phyloP scores from a whole-genome alignment of 2,797 vertebrate species.

The Micrastur ruficollis region DNA sequence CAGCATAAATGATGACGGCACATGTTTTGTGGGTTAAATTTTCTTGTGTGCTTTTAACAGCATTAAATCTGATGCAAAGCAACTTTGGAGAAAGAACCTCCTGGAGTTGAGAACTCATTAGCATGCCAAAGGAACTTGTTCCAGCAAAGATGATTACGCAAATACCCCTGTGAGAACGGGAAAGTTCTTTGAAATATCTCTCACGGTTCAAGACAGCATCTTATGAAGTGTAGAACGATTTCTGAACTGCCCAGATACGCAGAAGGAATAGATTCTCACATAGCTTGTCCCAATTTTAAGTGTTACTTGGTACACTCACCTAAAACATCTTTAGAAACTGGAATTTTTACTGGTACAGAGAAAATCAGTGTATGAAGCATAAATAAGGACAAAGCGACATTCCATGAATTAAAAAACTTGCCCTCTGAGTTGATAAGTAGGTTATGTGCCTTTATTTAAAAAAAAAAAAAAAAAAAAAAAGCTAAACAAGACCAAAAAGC shows the following conservation, averaged over 20 bases:
- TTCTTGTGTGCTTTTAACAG: conserved; percentile 9
- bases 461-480: not conserved
- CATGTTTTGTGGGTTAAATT: not conserved
- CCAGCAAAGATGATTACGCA: conserved; percentile 48
- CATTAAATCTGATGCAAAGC: conserved; percentile 21
- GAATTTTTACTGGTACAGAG: not conserved
- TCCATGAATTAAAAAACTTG: not conserved
- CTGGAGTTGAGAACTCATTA: conserved; percentile 46
- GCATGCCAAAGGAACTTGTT: conserved; percentile 58
- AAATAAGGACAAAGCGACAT: not conserved
- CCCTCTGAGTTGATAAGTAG: not conserved
- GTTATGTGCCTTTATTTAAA: not conserved
- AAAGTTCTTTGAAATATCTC: conserved; percentile 50
- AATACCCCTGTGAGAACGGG: conserved; percentile 26
- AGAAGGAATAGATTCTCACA: not conserved
- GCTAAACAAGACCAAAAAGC: not conserved
- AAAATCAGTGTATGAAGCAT: not conserved
- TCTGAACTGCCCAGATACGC: not conserved
- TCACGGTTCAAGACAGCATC: not conserved
- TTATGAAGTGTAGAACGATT: not conserved
- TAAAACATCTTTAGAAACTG: not conserved
- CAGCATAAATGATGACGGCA: not conserved
- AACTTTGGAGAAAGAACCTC: conserved; percentile 32
- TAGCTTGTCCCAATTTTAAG: not conserved
- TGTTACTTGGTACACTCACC: not conserved